Base-by-base conservation (phyloP, 1,140 invertebrate genomes). In the Magallana angulata region DNA sequence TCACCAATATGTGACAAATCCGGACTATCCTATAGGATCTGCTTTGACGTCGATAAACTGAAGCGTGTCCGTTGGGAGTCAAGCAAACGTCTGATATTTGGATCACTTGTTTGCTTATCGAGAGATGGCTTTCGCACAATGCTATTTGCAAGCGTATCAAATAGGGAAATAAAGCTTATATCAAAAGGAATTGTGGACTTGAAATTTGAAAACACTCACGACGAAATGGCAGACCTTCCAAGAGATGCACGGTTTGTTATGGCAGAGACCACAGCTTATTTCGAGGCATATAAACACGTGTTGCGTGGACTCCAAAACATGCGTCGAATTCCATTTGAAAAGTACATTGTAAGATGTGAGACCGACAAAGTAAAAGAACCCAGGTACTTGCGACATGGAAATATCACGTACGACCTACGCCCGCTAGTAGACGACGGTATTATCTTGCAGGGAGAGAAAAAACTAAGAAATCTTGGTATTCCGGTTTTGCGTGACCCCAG, bases 21-120 rank as follows among this genome's bases (percentile, higher is more conserved):
- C 16, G 92, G 91, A 0, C 85, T 94, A 24, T 87, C 85, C 14
- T 89, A 93, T 85, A 84, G 89, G 12, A 64, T 94, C 14, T 80
- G 88, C 58, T 95, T 95, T 89, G 91, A 93, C 84, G 87, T 90
- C 0, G 87, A 88, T 2, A 87, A 89, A 1, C 84, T 95, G 36
- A 89, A 91, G 71, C 48, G 87, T n/a, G 88, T 94, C 5, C 90
- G 93, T 16, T 95, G 94, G 94, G 88, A 94, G 83, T 76, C 86
- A 48, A 95, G 95, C 7, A 96, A 96, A 91, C 94, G 96, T 83
- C 96, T 98, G 60, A 96, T 97, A 91, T 96, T 94, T 93, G 97
- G 97, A 0, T 96, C 97, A 0, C 93, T 98, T 18, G 90, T 98
- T 0, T 96, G 97, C 88, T 96, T 98, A 24, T 97, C 97, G 0